Percentiles rank a stretch among this genome's conserved stretches.
Evolutionary conservation across 2,113 vertebrate genomes (phyloP).

Genomic region (Orycteropus afer): DNA sequence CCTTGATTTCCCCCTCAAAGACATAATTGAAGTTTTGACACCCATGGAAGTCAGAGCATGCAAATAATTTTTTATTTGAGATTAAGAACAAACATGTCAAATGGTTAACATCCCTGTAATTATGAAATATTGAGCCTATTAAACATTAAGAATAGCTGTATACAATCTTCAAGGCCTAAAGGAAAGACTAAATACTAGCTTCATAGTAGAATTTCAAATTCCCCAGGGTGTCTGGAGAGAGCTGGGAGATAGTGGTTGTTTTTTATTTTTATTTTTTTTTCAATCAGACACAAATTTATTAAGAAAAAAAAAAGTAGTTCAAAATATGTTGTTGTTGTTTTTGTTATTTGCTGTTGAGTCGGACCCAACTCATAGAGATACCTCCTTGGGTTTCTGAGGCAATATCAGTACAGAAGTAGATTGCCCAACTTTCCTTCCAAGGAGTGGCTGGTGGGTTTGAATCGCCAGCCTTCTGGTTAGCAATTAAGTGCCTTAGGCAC

Average conservation of each 20-base stretch:
- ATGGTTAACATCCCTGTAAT: constrained; percentile 51
- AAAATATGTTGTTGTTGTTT: too few relatives aligned
- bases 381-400: too few relatives aligned
- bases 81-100: constrained; percentile 29
- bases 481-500: too few relatives aligned
- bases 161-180: neutral
- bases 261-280: too few relatives aligned
- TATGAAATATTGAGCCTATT: constrained; percentile 11
- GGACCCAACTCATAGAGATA: too few relatives aligned
- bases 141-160: neutral
- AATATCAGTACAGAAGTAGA: too few relatives aligned
- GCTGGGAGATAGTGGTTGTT: neutral
- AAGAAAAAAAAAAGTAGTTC: too few relatives aligned
- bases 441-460: too few relatives aligned
- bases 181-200: neutral
- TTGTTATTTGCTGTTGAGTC: too few relatives aligned
- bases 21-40: neutral
- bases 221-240: neutral
- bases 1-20: constrained; percentile 46
- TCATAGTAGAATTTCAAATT: neutral
- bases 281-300: neutral
- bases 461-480: too few relatives aligned
- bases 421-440: too few relatives aligned
- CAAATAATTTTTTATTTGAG: constrained; percentile 62
- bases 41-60: neutral